A percentile compares a stretch with the other conserved stretches of the same genome.
phyloP scores from a whole-genome alignment of 2,888 invertebrate genomes.

The Drosophila mettleri region DNA sequence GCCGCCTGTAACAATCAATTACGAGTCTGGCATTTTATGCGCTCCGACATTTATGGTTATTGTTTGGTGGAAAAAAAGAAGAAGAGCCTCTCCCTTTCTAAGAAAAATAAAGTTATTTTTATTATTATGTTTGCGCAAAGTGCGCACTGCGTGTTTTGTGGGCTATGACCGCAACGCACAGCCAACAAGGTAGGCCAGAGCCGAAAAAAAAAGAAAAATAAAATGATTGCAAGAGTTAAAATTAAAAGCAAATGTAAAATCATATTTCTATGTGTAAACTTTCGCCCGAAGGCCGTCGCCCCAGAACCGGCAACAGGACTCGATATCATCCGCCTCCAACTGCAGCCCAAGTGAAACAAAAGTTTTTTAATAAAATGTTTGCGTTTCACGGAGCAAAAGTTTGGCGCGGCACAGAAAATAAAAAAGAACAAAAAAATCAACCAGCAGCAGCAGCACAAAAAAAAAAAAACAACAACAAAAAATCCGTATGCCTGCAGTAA shows the following conservation, averaged over 20 bases:
- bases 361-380: constrained; percentile 81
- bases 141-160: constrained; percentile 38
- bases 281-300: constrained; percentile 48
- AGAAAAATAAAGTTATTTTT: constrained; percentile 72
- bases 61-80: constrained; percentile 54
- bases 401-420: constrained; percentile 50
- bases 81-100: neutral
- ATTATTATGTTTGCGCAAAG: constrained; percentile 71
- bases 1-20: constrained; percentile 69
- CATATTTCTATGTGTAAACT: constrained; percentile 81
- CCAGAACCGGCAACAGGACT: constrained; percentile 29
- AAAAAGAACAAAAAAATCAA: constrained; percentile 4
- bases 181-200: constrained; percentile 49
- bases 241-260: constrained; percentile 81
- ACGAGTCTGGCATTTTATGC: constrained; percentile 68
- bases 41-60: constrained; percentile 79
- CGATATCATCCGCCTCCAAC: constrained; percentile 31
- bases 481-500: constrained; percentile 48
- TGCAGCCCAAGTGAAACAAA: constrained; percentile 68
- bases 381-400: constrained; percentile 69
- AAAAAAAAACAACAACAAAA: constrained; percentile 19
- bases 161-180: constrained; percentile 36
- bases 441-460: neutral
- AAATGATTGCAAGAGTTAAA: constrained; percentile 80
- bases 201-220: constrained; percentile 17